Evolutionary conservation across 2,797 vertebrate genomes (phyloP), one percentile per base, ranked within the genome.

Genomic region (Anomalospiza imberbis): DNA sequence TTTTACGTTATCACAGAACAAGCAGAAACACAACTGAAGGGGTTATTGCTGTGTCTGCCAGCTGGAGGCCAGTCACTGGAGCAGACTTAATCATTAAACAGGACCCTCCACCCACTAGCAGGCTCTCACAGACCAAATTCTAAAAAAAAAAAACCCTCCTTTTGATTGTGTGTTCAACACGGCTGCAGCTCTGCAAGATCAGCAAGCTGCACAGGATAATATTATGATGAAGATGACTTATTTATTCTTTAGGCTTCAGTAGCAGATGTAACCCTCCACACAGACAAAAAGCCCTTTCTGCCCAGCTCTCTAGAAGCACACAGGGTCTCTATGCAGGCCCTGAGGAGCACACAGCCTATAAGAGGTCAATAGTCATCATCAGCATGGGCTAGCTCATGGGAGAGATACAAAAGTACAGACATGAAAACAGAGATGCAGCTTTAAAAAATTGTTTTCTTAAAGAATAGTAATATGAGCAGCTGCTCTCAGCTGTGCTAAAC

Each of bases 1-100:
- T 94, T 95, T 94, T 92, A 83, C 0, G 32, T 95, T 96, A 96
- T 97, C 89, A 53, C 85, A 86, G 89, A 97, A 96, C 91, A 95
- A 95, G 88, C 82, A 96, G 94, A 91, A 94, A 86, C 94, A 95
- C 82, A 95, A 92, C 85, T 88, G 79, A 76, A 96, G 73, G 82
- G 89, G 82, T 93, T 95, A 95, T 86, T 83, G 42, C 81, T 80
- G 44, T 68, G 51, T 57, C 88, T 96, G 95, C 91, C 93, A 95
- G 95, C 74, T 80, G 81, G 67, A 91, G 91, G n/a, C 81, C 75
- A 74, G 86, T 67, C 78, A 89, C 78, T 79, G 47, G 57, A 94
- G 84, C 88, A 96, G 74, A 85, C 88, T 90, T 91, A 94, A 91
- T 88, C 76, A 81, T 79, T 92, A 89, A 88, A 66, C 34, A 75